phyloP scores from a whole-genome alignment of 2,113 vertebrate species.

The Psittacus erithacus region DNA sequence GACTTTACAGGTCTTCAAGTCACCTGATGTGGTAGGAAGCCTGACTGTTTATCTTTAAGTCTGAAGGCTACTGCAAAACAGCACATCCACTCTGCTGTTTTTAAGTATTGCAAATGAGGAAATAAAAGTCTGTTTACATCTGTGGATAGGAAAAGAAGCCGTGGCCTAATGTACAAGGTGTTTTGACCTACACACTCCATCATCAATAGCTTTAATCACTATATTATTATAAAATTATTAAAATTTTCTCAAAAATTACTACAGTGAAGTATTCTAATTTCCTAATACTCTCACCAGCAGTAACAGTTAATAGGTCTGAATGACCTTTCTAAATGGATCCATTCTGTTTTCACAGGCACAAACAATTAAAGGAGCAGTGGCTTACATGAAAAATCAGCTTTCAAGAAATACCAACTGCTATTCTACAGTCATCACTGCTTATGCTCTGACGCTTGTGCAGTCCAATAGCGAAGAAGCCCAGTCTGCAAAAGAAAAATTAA shows the following conservation, averaged over 20 bases:
- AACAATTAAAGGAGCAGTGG: constrained; percentile 52
- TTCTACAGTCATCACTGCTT: constrained; percentile 74
- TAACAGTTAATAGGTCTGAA: neutral
- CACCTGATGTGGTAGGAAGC: constrained; percentile 60
- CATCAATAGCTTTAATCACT: neutral
- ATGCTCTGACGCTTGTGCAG: constrained; percentile 74
- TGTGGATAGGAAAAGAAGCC: neutral
- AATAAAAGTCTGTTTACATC: neutral
- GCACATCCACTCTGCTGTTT: neutral
- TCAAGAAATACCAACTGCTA: constrained; percentile 70
- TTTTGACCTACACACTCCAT: fast-evolving
- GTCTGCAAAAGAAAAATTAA: constrained; percentile 39
- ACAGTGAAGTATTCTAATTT: neutral
- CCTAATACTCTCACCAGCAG: neutral
- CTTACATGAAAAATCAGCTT: constrained; percentile 67
- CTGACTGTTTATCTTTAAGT: neutral
- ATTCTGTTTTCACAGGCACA: constrained; percentile 26
- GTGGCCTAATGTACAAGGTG: neutral
- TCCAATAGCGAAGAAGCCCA: neutral
- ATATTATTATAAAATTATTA: neutral
- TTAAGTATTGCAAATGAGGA: neutral
- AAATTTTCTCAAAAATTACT: neutral
- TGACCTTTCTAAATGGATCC: neutral
- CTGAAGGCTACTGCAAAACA: neutral
- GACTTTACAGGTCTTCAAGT: neutral